A percentile compares a stretch with the other conserved stretches of the same genome.
Evolutionary conservation across 2,113 vertebrate genomes (phyloP).

Genomic region (Heteronetta atricapilla): DNA sequence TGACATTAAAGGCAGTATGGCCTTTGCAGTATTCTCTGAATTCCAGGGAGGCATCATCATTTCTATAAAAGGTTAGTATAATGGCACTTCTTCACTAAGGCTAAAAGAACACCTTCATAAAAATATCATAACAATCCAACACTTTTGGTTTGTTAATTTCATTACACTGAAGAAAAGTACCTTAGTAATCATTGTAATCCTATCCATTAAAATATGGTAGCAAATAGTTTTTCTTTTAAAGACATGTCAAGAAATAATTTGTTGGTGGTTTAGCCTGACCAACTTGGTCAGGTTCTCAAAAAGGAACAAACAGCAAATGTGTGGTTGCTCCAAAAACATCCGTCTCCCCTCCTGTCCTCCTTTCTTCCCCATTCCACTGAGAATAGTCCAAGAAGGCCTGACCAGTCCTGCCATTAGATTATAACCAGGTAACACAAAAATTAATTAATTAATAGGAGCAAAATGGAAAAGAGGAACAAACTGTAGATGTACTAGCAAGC

Average conservation of each 20-base stretch:
- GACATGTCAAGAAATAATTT: background rate
- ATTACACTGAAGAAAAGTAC: background rate
- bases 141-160: slow-evolving; percentile 15
- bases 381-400: slow-evolving; percentile 1
- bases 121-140: background rate
- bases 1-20: background rate
- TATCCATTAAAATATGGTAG: slow-evolving; percentile 15
- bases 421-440: slow-evolving; percentile 43
- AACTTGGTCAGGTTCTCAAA: background rate
- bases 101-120: slow-evolving; percentile 39
- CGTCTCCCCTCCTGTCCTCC: background rate
- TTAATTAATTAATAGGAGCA: slow-evolving; percentile 63
- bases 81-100: slow-evolving; percentile 7
- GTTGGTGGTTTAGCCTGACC: slow-evolving; percentile 21
- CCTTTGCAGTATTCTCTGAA: background rate
- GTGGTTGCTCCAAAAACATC: background rate
- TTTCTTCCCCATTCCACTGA: background rate
- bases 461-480: slow-evolving; percentile 38
- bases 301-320: background rate
- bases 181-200: background rate
- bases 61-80: slow-evolving; percentile 5
- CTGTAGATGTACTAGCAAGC: background rate
- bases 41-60: background rate
- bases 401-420: slow-evolving; percentile 3
- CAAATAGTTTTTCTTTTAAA: slow-evolving; percentile 24